Conservation (phyloP, 2,797 vertebrate genomes). For the Alca torda region DNA sequence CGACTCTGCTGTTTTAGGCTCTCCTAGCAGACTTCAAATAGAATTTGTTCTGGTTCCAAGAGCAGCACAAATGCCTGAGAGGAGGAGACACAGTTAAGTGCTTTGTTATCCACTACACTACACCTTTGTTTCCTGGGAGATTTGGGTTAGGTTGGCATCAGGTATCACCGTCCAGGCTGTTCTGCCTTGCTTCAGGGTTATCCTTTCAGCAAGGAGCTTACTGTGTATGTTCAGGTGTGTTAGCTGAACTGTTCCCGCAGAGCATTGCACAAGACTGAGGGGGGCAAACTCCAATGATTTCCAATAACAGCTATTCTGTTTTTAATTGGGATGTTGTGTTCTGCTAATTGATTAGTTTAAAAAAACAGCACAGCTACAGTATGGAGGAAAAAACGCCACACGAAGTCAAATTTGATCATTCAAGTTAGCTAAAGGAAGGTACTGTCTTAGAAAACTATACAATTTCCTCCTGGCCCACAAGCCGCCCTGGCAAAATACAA, state of each 20-base stretch:
- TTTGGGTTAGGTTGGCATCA: slow-evolving; percentile 30
- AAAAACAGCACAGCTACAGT: not conserved
- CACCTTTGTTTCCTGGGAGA: slow-evolving; percentile 65
- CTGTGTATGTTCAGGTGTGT: slow-evolving; percentile 26
- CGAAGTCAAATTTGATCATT: not conserved
- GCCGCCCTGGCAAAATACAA: not conserved
- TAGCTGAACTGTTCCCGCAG: not conserved
- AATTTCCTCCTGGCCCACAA: slow-evolving; percentile 3
- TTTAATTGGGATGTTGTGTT: slow-evolving; percentile 38
- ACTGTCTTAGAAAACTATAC: not conserved
- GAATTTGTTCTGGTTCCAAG: not conserved
- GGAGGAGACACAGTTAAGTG: slow-evolving; percentile 23
- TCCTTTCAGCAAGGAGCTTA: slow-evolving; percentile 53
- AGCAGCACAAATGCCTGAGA: not conserved
- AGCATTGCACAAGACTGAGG: not conserved
- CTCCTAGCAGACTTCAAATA: not conserved
- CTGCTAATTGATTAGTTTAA: slow-evolving; percentile 30
- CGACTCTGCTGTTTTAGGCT: not conserved
- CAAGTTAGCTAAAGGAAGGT: not conserved
- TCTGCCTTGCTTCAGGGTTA: slow-evolving; percentile 16
- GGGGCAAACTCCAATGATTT: slow-evolving; percentile 33
- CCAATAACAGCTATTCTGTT: slow-evolving; percentile 1
- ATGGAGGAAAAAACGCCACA: not conserved
- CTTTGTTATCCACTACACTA: slow-evolving; percentile 41
- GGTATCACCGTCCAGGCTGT: slow-evolving; percentile 1